phyloP scores from a whole-genome alignment of 2,113 vertebrate species.

The Ornithorhynchus anatinus region DNA sequence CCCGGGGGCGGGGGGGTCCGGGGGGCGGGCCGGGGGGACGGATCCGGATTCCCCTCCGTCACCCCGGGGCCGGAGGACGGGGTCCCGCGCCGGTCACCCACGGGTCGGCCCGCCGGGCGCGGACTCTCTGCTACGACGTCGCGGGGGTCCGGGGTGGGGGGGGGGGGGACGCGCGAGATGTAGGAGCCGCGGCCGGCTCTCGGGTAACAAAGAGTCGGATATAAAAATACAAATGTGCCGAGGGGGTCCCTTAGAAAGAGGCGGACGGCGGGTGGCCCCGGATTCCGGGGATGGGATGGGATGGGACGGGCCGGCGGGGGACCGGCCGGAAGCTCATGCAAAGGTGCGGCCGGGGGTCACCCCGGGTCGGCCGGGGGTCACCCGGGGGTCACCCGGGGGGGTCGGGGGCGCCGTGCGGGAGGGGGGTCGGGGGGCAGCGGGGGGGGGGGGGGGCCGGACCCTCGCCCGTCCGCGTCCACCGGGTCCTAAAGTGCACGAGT shows the following conservation, averaged over 20 bases:
- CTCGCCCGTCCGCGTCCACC: constrained; percentile 51
- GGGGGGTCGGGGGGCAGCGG: constrained; percentile 23
- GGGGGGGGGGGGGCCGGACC: constrained; percentile 40
- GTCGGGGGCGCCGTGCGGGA: constrained; percentile 54
- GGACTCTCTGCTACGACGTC: constrained; percentile 43
- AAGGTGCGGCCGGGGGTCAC: constrained; percentile 46
- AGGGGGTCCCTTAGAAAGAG: constrained; percentile 66
- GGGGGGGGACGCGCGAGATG: constrained; percentile 13
- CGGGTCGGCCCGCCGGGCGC: constrained; percentile 55
- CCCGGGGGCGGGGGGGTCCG: constrained; percentile 36
- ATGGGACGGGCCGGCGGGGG: constrained; percentile 17
- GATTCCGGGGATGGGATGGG: constrained; percentile 24
- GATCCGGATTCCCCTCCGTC: not conserved
- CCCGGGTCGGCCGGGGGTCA: not conserved
- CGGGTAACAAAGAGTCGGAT: constrained; percentile 66
- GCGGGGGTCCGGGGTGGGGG: too few relatives aligned
- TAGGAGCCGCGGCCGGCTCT: constrained; percentile 40
- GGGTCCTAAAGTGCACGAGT: constrained; percentile 64
- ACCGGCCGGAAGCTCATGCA: constrained; percentile 61
- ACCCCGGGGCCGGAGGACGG: constrained; percentile 27
- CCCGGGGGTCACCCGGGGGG: too few relatives aligned
- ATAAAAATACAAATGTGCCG: constrained; percentile 69
- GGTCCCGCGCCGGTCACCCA: constrained; percentile 41
- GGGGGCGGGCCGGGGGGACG: not conserved
- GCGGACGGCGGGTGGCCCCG: constrained; percentile 41